Conservation (phyloP, 2,888 invertebrate species). For the Mantis religiosa region DNA sequence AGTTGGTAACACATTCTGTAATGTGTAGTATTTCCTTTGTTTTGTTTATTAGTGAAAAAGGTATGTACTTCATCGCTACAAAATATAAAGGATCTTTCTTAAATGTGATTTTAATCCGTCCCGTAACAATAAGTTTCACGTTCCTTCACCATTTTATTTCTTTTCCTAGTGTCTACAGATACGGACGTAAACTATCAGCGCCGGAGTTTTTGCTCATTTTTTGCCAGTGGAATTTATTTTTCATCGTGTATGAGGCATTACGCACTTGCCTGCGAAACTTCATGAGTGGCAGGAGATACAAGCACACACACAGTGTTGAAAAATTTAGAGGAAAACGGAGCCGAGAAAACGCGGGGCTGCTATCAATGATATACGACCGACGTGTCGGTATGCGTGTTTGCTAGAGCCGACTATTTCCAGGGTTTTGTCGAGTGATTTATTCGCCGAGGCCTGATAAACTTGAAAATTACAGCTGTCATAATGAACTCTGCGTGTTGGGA, state of each 20-base stretch:
- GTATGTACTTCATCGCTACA: too few relatives aligned
- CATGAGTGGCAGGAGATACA: too few relatives aligned
- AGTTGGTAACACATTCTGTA: too few relatives aligned
- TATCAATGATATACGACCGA: neutral
- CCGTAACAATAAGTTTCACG: too few relatives aligned
- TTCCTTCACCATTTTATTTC: too few relatives aligned
- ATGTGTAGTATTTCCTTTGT: too few relatives aligned
- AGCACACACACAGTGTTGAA: neutral
- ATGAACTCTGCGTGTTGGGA: neutral
- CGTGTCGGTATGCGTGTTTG: neutral
- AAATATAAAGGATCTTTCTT: too few relatives aligned
- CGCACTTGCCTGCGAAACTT: neutral
- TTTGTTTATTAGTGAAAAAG: too few relatives aligned
- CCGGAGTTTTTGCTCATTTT: neutral
- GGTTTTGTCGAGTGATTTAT: neutral
- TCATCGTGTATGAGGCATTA: neutral
- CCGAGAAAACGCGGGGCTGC: neutral
- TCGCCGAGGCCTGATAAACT: neutral
- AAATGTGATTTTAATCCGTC: too few relatives aligned
- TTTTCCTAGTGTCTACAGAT: too few relatives aligned
- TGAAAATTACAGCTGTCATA: neutral
- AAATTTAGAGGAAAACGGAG: neutral
- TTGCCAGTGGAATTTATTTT: neutral
- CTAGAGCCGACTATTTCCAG: neutral
- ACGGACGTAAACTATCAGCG: too few relatives aligned